phyloP scores from a whole-genome alignment of 2,888 invertebrate genomes.

The Diaphora mendica region DNA sequence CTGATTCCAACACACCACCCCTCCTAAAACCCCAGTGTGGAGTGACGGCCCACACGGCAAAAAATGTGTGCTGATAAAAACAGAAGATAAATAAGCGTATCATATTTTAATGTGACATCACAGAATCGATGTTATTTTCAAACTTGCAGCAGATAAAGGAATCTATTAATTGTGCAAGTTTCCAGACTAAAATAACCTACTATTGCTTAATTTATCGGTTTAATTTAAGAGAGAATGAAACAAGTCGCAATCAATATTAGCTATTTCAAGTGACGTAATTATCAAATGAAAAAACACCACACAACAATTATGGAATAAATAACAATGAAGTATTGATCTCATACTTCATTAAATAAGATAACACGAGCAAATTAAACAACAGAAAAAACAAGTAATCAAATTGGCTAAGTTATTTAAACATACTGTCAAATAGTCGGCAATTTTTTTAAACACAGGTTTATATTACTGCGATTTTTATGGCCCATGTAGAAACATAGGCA shows the following conservation, averaged over 20 bases:
- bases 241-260: too few species aligned
- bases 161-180: not conserved
- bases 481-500: conserved; percentile 47
- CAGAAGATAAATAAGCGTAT: too few species aligned
- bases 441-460: not conserved
- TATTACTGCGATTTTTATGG: conserved; percentile 48
- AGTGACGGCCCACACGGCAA: too few species aligned
- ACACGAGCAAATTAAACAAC: conserved; percentile 22
- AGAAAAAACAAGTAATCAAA: conserved; percentile 28
- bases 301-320: conserved; percentile 4
- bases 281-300: conserved; percentile 11
- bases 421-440: not conserved
- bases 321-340: not conserved
- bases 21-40: too few species aligned
- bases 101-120: too few species aligned
- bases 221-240: not conserved
- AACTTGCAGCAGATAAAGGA: not conserved
- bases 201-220: not conserved
- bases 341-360: conserved; percentile 16
- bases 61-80: too few species aligned
- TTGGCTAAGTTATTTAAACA: conserved; percentile 25
- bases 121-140: not conserved
- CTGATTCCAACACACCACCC: too few species aligned
- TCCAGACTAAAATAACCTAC: too few species aligned
- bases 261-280: not conserved